These are phyloP conservation scores for Agriopis aurantiaria DNA, from an alignment of 2,888 invertebrate genomes.

Conservation along the genomic window DNA sequence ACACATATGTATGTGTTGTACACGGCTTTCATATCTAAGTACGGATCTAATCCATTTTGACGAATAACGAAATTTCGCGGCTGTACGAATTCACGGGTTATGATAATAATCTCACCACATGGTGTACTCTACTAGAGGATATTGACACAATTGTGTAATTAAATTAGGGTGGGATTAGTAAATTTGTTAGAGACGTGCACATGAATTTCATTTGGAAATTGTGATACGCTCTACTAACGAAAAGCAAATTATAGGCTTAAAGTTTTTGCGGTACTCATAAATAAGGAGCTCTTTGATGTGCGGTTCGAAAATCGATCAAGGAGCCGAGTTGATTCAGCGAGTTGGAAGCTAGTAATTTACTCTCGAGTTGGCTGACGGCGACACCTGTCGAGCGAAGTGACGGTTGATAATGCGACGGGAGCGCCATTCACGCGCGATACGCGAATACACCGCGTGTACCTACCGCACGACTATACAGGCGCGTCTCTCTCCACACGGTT, in stretches of 20 bases:
- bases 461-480: conserved; percentile 2
- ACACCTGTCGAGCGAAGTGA: conserved; percentile 85
- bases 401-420: conserved; percentile 83
- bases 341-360: conserved; percentile 84
- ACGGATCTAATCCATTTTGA: conserved; percentile 51
- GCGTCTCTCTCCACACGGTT: background rate
- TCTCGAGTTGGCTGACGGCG: conserved; percentile 85
- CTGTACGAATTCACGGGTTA: conserved; percentile 41
- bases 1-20: conserved; percentile 50
- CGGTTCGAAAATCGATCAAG: conserved; percentile 81
- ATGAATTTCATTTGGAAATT: conserved; percentile 33
- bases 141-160: conserved; percentile 41
- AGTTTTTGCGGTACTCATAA: conserved; percentile 35
- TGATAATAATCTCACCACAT: conserved; percentile 48
- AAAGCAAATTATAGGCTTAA: conserved; percentile 24
- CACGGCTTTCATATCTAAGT: conserved; percentile 53
- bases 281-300: conserved; percentile 62
- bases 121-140: conserved; percentile 28
- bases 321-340: conserved; percentile 82
- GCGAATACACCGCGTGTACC: conserved; percentile 48
- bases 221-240: conserved; percentile 30
- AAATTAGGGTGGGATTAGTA: conserved; percentile 36
- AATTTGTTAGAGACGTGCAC: conserved; percentile 34
- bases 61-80: conserved; percentile 34
- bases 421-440: conserved; percentile 77